Conservation (phyloP, 2,797 vertebrate genomes). For the Florisuga fusca region DNA sequence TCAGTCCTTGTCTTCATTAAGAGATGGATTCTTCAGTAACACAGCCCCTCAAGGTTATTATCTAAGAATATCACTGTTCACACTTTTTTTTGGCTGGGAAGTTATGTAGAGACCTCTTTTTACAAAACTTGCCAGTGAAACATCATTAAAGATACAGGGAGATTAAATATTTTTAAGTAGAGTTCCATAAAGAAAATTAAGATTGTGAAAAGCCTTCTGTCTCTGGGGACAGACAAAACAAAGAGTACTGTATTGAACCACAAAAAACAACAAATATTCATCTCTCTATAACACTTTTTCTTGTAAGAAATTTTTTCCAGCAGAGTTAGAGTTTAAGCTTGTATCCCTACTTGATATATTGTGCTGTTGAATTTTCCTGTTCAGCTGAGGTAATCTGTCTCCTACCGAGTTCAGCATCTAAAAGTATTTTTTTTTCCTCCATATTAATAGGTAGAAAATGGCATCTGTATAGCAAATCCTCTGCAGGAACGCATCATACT, state of each 20-base stretch:
- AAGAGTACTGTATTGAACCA: neutral
- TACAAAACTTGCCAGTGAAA: too few relatives aligned
- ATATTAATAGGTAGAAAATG: constrained; percentile 87
- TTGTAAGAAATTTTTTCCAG: neutral
- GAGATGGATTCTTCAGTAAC: too few relatives aligned
- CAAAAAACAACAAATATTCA: neutral
- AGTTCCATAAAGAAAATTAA: neutral
- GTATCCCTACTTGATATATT: neutral
- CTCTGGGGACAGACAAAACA: neutral
- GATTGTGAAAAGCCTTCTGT: neutral
- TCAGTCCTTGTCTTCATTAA: too few relatives aligned
- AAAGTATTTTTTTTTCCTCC: neutral
- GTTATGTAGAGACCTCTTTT: too few relatives aligned
- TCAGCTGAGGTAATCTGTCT: neutral
- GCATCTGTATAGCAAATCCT: constrained; percentile 86
- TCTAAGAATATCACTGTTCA: too few relatives aligned
- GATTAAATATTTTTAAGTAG: neutral
- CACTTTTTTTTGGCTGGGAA: too few relatives aligned
- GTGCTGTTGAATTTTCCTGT: neutral
- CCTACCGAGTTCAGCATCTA: neutral
- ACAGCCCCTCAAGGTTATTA: too few relatives aligned
- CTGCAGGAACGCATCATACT: constrained; percentile 95
- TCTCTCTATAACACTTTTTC: neutral
- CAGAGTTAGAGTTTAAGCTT: neutral
- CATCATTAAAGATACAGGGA: too few relatives aligned